Base-by-base conservation (phyloP, 1,140 invertebrate genomes). In the Fopius arisanus region DNA sequence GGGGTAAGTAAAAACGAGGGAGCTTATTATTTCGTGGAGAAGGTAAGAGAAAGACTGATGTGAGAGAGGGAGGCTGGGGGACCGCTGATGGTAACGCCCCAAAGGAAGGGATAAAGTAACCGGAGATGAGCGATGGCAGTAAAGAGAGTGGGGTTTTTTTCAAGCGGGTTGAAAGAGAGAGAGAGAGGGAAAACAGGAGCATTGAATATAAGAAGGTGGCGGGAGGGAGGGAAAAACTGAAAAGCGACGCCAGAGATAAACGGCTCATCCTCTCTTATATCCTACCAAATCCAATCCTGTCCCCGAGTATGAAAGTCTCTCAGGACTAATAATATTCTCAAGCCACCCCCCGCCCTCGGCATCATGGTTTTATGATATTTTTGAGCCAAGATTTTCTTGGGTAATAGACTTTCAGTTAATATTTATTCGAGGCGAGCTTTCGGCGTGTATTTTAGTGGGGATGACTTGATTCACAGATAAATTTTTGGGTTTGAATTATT, bases 1-100 rank as follows among this genome's bases (percentile, higher is more conserved):
- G 92, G 14, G 91, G 91, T 10, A 91, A 92, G 82, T 92, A 93
- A 82, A 87, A 89, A 76, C 89, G 90, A 91, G 87, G 86, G 79
- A 83, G 81, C 79, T 86, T 84, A 84, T 84, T 85, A 87, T 84
- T 82, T 80, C 65, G 75, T 67, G 67, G 78, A 78, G 79, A 79
- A 78, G 76, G 79, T 77, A 80, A 54, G 28, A 43, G 59, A 40
- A 33, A 63, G 41, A 37, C 62, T 59, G 66, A 21, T 67, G 23
- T 37, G 21, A 73, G 31, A 82, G 70, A 79, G 26, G 54, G 23
- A 26, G 54, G 54, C 54, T 43, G 66, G 43, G 74, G 77, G 78
- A 80, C 37, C 75, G 73, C 70, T 78, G 76, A 14, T 37, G 78
- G 80, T 78, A 82, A 84, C 81, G 82, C 80, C 80, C 76, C 67